These are phyloP conservation scores for Neodiprion lecontei DNA, from an alignment of 1,140 invertebrate species.

Conservation along the genomic window DNA sequence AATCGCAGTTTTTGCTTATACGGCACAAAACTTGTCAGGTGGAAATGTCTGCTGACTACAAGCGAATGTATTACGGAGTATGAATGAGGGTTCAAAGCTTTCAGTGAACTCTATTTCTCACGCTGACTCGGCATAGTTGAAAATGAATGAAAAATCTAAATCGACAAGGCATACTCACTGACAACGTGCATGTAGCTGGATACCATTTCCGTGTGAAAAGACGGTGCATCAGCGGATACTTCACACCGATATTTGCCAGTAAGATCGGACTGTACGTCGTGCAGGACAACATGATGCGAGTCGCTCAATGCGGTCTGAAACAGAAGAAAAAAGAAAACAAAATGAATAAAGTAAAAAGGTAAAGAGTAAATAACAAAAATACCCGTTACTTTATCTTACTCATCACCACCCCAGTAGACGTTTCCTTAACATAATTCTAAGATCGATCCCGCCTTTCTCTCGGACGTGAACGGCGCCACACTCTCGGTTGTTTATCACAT, in stretches of 20 bases:
- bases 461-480: neutral
- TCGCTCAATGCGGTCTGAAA: constrained; percentile 52
- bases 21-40: no score
- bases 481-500: constrained; percentile 2
- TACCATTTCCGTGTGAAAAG: constrained; percentile 72
- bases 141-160: neutral
- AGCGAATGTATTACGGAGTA: no score
- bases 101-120: no score
- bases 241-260: constrained; percentile 77
- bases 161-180: constrained; percentile 63
- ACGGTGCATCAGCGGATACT: constrained; percentile 75
- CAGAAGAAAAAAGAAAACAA: constrained; percentile 11
- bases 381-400: no score
- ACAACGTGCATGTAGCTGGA: constrained; percentile 74
- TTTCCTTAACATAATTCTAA: neutral
- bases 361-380: neutral
- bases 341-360: no score
- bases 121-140: neutral
- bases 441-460: neutral
- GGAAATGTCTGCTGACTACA: no score
- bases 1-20: no score
- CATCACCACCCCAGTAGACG: no score
- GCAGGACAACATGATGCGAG: constrained; percentile 69
- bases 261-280: constrained; percentile 70
- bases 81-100: no score